Evolutionary conservation across 2,888 invertebrate species (phyloP).

Genomic region (Agrotis ipsilon): DNA sequence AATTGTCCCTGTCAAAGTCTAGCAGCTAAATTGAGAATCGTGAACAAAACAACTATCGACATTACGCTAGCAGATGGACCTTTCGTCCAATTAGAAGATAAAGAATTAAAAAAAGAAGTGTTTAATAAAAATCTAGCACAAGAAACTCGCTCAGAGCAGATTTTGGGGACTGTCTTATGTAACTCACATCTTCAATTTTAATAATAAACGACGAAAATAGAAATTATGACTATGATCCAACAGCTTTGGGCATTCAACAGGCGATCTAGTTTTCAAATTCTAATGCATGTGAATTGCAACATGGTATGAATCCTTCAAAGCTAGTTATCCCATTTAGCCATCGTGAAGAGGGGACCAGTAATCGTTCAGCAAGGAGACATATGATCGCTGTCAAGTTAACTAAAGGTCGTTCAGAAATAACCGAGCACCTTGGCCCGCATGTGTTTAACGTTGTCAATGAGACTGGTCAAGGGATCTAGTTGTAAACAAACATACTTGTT

Average conservation of each 20-base stretch:
- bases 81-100: not conserved
- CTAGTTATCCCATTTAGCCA: not conserved
- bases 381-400: slow-evolving; percentile 34
- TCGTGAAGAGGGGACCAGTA: slow-evolving; percentile 1
- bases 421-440: slow-evolving; percentile 52
- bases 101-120: not conserved
- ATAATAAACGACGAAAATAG: too few relatives aligned
- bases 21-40: not conserved
- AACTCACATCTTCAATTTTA: not conserved
- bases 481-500: slow-evolving; percentile 41
- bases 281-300: not conserved
- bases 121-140: not conserved
- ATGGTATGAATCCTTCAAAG: slow-evolving; percentile 10
- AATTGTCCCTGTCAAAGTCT: not conserved
- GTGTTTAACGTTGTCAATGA: slow-evolving; percentile 32
- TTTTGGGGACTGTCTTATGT: not conserved
- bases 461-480: slow-evolving; percentile 41
- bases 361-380: slow-evolving; percentile 27
- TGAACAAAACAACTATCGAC: not conserved
- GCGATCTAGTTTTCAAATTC: not conserved
- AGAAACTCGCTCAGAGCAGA: not conserved
- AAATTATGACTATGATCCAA: too few relatives aligned
- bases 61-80: not conserved
- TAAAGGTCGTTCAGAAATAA: slow-evolving; percentile 52
- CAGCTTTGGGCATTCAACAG: not conserved